Conservation (phyloP, 2,113 vertebrate genomes). For the Calonectris borealis region DNA sequence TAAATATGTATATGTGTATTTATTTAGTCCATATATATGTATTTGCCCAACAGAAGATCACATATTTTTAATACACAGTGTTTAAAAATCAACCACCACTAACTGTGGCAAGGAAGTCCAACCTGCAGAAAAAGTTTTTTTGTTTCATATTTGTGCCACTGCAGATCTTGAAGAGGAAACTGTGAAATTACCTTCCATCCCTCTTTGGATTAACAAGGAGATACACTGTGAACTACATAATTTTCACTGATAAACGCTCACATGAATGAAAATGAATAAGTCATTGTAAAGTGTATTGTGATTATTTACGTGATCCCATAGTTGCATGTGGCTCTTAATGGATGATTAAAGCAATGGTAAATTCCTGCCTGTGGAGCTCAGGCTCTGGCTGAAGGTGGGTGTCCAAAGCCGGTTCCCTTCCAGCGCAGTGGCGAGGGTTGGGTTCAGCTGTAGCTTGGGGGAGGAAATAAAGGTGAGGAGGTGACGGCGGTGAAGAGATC, state of each 20-base stretch:
- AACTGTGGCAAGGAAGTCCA: not conserved
- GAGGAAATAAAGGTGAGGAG: not conserved
- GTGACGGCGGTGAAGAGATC: accelerated
- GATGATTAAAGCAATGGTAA: not conserved
- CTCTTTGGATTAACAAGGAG: not conserved
- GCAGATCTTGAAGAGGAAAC: not conserved
- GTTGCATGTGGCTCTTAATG: not conserved
- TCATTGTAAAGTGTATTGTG: not conserved
- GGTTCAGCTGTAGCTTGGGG: not conserved
- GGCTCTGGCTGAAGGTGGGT: not conserved
- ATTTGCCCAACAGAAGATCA: not conserved
- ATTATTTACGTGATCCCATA: not conserved
- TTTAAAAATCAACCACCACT: not conserved
- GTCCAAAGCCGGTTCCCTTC: not conserved
- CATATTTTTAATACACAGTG: not conserved
- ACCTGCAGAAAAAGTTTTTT: not conserved
- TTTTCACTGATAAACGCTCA: not conserved
- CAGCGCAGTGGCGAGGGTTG: not conserved
- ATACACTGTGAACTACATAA: not conserved
- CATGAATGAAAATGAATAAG: not conserved
- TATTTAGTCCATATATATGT: not conserved
- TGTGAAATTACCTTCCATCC: not conserved
- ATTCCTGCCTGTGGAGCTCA: not conserved
- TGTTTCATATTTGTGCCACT: not conserved
- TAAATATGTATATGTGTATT: not conserved